Evolutionary conservation across 2,113 vertebrate species (phyloP).

Genomic region (Heterocephalus glaber): DNA sequence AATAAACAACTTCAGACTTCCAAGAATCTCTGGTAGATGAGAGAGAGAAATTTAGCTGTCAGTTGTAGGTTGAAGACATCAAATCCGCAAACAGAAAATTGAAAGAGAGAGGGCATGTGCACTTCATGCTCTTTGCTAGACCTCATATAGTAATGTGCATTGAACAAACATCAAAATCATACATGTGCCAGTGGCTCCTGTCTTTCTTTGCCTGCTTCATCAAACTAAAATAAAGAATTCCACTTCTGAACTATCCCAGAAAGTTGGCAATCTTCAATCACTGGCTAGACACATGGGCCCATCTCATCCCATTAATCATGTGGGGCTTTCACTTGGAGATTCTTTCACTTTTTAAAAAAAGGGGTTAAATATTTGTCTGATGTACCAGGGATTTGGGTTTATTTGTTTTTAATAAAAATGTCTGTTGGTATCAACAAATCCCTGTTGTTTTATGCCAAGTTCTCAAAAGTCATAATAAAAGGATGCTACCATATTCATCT

Average conservation of each 20-base stretch:
- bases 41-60: conserved; percentile 46
- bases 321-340: background rate
- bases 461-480: conserved; percentile 39
- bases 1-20: conserved; percentile 65
- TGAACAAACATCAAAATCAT: conserved; percentile 38
- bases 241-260: background rate
- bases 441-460: conserved; percentile 36
- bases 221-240: background rate
- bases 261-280: background rate
- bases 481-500: background rate
- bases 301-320: background rate
- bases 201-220: rapidly evolving
- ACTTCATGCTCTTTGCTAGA: background rate
- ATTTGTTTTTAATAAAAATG: conserved; percentile 66
- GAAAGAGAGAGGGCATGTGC: conserved; percentile 55
- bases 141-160: background rate
- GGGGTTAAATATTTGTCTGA: conserved; percentile 41
- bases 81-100: conserved; percentile 67
- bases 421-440: conserved; percentile 13
- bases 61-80: conserved; percentile 59
- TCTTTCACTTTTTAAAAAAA: background rate
- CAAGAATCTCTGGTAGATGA: conserved; percentile 58
- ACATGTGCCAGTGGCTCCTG: rapidly evolving
- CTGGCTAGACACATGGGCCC: background rate
- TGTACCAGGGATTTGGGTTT: conserved; percentile 43